Percentiles rank a stretch among this genome's conserved stretches.
Conservation (phyloP, 2,888 invertebrate genomes). For the Hofmannophila pseudospretella region DNA sequence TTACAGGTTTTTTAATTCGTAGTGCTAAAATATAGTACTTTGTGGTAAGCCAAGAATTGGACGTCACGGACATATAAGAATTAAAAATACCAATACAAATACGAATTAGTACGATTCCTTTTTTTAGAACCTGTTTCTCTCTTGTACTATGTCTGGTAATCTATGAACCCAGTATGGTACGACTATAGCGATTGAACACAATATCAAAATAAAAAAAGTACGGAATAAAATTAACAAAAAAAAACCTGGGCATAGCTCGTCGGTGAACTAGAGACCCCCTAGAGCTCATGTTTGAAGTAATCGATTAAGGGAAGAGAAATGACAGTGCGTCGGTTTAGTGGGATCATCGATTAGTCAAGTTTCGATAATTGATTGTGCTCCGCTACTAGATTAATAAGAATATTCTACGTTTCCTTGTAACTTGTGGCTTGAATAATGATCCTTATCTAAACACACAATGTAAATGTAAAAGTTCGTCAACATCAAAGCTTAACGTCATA, state of each 20-base stretch:
- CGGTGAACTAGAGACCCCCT: slow-evolving; percentile 61
- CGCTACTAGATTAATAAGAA: slow-evolving; percentile 71
- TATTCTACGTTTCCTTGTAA: slow-evolving; percentile 46
- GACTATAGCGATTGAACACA: slow-evolving; percentile 9
- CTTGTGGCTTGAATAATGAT: slow-evolving; percentile 39
- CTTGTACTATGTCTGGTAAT: no score
- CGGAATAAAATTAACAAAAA: slow-evolving; percentile 58
- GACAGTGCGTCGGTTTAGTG: slow-evolving; percentile 70
- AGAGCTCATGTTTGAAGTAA: slow-evolving; percentile 69
- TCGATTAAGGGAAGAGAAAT: slow-evolving; percentile 76
- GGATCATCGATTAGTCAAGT: slow-evolving; percentile 68
- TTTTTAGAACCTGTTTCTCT: no score
- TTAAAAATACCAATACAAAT: no score
- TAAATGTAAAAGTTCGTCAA: slow-evolving; percentile 12
- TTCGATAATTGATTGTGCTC: slow-evolving; percentile 71
- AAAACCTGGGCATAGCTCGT: slow-evolving; percentile 46
- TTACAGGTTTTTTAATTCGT: no score
- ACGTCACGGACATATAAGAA: no score
- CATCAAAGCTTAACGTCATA: slow-evolving; percentile 14
- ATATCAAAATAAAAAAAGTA: slow-evolving; percentile 34
- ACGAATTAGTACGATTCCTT: no score
- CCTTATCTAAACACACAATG: slow-evolving; percentile 16
- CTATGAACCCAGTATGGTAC: slow-evolving; percentile 10
- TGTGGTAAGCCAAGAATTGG: no score
- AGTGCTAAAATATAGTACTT: no score